Conservation (phyloP, 2,888 invertebrate species). For the Trichogramma dendrolimi region DNA sequence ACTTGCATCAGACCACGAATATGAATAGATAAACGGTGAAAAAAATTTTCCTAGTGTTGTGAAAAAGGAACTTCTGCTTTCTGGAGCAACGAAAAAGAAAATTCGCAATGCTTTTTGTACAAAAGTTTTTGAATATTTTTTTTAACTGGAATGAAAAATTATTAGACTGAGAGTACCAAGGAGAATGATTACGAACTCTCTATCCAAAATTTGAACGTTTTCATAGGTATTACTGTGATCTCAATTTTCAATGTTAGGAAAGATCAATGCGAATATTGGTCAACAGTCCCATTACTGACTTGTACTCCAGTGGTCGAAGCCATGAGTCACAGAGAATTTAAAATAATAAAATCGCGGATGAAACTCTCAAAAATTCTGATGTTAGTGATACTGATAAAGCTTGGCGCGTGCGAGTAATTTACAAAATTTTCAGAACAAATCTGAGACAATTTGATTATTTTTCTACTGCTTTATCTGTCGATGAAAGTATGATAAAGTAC, state of each 20-base stretch:
- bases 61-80: constrained; percentile 18
- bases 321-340: constrained; percentile 23
- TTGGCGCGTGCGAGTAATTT: constrained; percentile 15
- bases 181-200: constrained; percentile 24
- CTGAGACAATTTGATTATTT: background rate
- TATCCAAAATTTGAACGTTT: constrained; percentile 13
- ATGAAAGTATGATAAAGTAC: constrained; percentile 18
- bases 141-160: constrained; percentile 27
- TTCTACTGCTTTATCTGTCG: constrained; percentile 6
- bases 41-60: constrained; percentile 10
- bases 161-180: constrained; percentile 24
- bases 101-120: constrained; percentile 17
- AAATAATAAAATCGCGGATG: constrained; percentile 22
- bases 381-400: constrained; percentile 17
- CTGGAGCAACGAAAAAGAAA: constrained; percentile 8
- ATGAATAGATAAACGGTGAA: constrained; percentile 23
- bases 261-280: constrained; percentile 25
- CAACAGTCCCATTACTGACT: constrained; percentile 17
- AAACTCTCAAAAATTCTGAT: constrained; percentile 23
- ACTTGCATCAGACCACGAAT: constrained; percentile 19
- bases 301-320: constrained; percentile 18
- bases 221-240: constrained; percentile 18
- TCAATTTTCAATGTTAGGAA: constrained; percentile 21
- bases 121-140: constrained; percentile 28
- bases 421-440: constrained; percentile 4